Percentiles rank a stretch among this genome's conserved stretches.
phyloP scores from a whole-genome alignment of 2,888 invertebrate species.

The Chalcosyrphus nemorum region DNA sequence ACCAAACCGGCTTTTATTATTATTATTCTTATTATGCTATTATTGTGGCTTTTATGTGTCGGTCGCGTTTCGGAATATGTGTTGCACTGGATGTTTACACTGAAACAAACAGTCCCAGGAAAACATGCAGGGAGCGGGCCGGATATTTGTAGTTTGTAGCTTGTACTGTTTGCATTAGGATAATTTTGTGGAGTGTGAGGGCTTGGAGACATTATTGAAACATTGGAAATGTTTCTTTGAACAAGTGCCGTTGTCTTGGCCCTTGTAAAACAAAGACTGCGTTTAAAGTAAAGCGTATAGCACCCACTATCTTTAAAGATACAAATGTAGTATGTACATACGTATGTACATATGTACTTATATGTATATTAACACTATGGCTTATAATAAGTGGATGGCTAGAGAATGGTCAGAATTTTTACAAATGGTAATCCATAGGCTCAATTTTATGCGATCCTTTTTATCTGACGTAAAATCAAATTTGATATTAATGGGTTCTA shows the following conservation, averaged over 20 bases:
- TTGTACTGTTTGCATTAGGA: constrained; percentile 60
- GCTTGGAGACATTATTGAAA: background rate
- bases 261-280: background rate
- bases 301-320: no score
- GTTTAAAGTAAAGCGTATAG: background rate
- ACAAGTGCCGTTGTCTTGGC: background rate
- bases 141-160: constrained; percentile 62
- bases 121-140: constrained; percentile 61
- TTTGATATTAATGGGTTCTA: no score
- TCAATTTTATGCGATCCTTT: no score
- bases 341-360: no score
- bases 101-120: constrained; percentile 58
- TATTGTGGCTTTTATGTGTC: constrained; percentile 71
- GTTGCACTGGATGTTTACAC: constrained; percentile 71
- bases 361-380: no score
- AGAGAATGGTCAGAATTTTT: no score
- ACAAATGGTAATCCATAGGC: no score
- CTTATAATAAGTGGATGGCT: no score
- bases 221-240: background rate
- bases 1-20: constrained; percentile 72
- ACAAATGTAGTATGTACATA: no score
- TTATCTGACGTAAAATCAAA: no score
- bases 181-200: constrained; percentile 17
- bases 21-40: constrained; percentile 72
- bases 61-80: constrained; percentile 69